A percentile compares a stretch with the other conserved stretches of the same genome.
Conservation (phyloP, 2,888 invertebrate species). For the Caenorhabditis sinica region DNA sequence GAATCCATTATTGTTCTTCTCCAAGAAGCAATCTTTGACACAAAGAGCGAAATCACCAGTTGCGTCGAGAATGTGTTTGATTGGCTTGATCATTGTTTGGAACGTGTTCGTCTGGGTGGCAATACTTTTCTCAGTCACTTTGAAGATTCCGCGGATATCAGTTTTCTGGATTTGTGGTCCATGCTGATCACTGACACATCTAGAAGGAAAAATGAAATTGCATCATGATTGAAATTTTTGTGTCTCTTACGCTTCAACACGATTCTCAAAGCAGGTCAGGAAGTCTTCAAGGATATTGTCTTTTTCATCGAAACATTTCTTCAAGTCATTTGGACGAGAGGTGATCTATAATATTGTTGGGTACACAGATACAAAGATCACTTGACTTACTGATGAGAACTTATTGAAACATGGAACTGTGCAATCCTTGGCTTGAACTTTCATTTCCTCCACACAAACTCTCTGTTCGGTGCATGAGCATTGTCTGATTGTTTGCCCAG, state of each 20-base stretch:
- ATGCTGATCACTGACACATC: slow-evolving; percentile 72
- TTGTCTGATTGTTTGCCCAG: slow-evolving; percentile 74
- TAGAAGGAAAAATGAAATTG: slow-evolving; percentile 50
- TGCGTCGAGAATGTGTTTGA: slow-evolving; percentile 79
- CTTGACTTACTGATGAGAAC: slow-evolving; percentile 73
- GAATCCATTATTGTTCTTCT: slow-evolving; percentile 78
- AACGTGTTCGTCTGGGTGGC: slow-evolving; percentile 69
- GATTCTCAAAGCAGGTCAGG: slow-evolving; percentile 79
- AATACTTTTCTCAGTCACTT: slow-evolving; percentile 77
- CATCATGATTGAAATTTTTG: slow-evolving; percentile 29
- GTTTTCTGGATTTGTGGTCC: slow-evolving; percentile 79
- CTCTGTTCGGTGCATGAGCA: slow-evolving; percentile 81
- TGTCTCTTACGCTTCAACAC: slow-evolving; percentile 76
- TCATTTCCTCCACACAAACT: slow-evolving; percentile 80
- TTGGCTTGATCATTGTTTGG: slow-evolving; percentile 76
- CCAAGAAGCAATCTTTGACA: slow-evolving; percentile 80
- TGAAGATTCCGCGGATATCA: slow-evolving; percentile 80
- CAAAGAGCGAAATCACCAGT: slow-evolving; percentile 80
- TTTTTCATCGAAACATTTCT: slow-evolving; percentile 78
- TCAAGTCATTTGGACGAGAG: slow-evolving; percentile 76
- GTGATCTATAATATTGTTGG: slow-evolving; percentile 72
- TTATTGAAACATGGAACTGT: slow-evolving; percentile 78
- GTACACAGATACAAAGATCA: not conserved
- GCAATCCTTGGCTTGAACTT: slow-evolving; percentile 79
- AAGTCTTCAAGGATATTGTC: slow-evolving; percentile 78